Evolutionary conservation across 1,140 invertebrate species (phyloP).

Genomic region (Saccostrea cuccullata): DNA sequence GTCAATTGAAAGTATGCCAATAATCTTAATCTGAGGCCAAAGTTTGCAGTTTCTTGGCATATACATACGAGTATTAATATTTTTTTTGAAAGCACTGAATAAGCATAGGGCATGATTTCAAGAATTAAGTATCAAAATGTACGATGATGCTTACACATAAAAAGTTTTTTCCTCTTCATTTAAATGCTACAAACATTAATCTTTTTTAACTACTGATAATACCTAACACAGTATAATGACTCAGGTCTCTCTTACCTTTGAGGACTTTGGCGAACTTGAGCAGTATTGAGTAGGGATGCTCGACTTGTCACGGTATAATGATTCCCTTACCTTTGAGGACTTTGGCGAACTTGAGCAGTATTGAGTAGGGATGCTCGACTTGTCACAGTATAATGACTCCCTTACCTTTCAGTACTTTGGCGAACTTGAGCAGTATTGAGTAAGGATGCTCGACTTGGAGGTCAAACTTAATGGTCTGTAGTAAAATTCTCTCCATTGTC

Average conservation of each 20-base stretch:
- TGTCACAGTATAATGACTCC: constrained; percentile 81
- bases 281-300: constrained; percentile 97
- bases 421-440: constrained; percentile 95
- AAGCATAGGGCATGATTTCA: no score
- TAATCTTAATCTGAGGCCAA: no score
- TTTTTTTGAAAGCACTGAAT: no score
- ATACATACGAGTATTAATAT: no score
- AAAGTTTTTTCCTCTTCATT: no score
- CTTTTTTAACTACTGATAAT: no score
- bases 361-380: constrained; percentile 98
- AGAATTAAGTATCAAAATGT: no score
- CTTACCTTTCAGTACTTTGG: constrained; percentile 94
- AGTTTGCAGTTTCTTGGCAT: no score
- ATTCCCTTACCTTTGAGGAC: constrained; percentile 87
- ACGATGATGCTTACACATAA: no score
- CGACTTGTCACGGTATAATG: constrained; percentile 91
- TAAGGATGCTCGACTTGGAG: constrained; percentile 99
- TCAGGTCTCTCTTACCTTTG: constrained; percentile 85
- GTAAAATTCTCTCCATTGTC: constrained; percentile 96
- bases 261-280: constrained; percentile 98
- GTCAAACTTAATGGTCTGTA: constrained; percentile 99
- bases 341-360: constrained; percentile 97
- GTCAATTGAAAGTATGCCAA: no score
- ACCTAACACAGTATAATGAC: not conserved
- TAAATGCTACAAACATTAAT: not conserved